Conservation (phyloP, 2,797 vertebrate genomes). For the Rallus crepitans region DNA sequence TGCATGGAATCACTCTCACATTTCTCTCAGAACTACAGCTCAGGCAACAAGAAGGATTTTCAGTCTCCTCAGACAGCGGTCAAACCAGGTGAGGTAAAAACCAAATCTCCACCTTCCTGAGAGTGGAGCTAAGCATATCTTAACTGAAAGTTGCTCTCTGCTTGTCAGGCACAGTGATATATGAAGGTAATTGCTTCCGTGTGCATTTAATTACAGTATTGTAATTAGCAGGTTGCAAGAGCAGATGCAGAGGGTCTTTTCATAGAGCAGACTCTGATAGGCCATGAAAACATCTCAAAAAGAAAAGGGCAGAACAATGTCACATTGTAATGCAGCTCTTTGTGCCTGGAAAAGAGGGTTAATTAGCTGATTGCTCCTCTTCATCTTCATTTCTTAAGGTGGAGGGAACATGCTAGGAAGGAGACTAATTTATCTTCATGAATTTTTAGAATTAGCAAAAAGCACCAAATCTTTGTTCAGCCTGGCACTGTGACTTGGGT, state of each 20-base stretch:
- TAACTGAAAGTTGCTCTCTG: not conserved
- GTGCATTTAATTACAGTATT: slow-evolving; percentile 66
- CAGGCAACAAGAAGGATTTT: not conserved
- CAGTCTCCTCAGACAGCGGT: not conserved
- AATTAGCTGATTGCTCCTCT: slow-evolving; percentile 62
- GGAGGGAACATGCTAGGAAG: not conserved
- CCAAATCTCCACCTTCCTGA: not conserved
- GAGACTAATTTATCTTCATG: slow-evolving; percentile 47
- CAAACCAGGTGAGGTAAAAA: not conserved
- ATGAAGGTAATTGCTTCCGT: slow-evolving; percentile 68
- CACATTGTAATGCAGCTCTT: slow-evolving; percentile 50
- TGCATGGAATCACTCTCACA: rapidly evolving
- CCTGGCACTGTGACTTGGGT: not conserved
- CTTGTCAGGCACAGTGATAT: slow-evolving; percentile 51
- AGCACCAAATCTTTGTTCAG: not conserved
- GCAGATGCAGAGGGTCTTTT: slow-evolving; percentile 67
- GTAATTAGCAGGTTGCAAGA: slow-evolving; percentile 72
- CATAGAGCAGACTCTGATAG: slow-evolving; percentile 38
- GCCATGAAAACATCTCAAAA: slow-evolving; percentile 51
- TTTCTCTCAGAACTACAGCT: not conserved
- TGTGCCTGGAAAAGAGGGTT: slow-evolving; percentile 52
- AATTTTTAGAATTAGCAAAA: slow-evolving; percentile 28
- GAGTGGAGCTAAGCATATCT: not conserved
- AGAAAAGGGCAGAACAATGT: slow-evolving; percentile 68
- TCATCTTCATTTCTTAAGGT: slow-evolving; percentile 44